Evolutionary conservation across 1,140 invertebrate genomes (phyloP).

Genomic region (Lepidurus arcticus): DNA sequence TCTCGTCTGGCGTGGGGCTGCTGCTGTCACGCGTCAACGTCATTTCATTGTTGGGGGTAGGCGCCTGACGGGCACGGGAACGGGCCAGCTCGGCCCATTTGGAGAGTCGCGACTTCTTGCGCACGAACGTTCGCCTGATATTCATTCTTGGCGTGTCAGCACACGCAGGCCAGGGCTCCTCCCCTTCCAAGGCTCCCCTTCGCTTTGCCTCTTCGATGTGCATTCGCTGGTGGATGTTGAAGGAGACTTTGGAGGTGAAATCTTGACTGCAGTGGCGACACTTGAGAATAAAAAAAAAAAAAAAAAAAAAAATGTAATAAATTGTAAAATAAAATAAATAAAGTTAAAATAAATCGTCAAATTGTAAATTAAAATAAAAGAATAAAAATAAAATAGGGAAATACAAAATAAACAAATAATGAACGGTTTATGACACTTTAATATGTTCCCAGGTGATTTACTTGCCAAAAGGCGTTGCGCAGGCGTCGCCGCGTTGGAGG

Average conservation of each 20-base stretch:
- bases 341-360: too few species aligned
- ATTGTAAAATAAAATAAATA: too few species aligned
- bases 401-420: too few species aligned
- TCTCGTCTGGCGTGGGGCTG: not conserved
- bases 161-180: slow-evolving; percentile 36
- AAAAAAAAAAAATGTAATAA: too few species aligned
- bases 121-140: not conserved
- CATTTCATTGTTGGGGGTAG: not conserved
- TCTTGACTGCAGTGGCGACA: slow-evolving; percentile 43
- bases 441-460: slow-evolving; percentile 1
- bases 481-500: slow-evolving; percentile 37
- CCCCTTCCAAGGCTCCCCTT: slow-evolving; percentile 40
- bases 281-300: slow-evolving; percentile 33
- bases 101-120: not conserved
- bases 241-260: slow-evolving; percentile 44
- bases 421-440: not conserved
- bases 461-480: slow-evolving; percentile 35
- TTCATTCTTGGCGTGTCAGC: slow-evolving; percentile 31
- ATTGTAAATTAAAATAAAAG: too few species aligned
- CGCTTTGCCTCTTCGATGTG: slow-evolving; percentile 42
- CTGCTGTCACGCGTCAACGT: not conserved
- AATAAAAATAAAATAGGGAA: too few species aligned
- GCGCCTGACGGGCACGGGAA: not conserved
- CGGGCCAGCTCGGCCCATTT: not conserved
- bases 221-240: slow-evolving; percentile 42